phyloP scores from a whole-genome alignment of 2,797 vertebrate genomes.

The Micromesistius poutassou region DNA sequence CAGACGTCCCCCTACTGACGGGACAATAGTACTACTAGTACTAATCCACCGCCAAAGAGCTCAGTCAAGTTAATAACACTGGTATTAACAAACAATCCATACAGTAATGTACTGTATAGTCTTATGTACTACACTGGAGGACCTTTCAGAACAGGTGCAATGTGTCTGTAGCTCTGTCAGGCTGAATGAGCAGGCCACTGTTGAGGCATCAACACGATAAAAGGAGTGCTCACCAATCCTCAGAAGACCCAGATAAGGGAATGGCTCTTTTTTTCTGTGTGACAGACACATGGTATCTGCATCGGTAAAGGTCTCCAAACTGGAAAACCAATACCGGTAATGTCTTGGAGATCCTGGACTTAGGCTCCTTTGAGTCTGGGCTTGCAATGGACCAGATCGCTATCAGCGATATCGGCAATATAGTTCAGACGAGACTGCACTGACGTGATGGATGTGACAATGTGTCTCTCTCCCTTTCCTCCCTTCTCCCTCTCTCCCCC shows the following conservation, averaged over 20 bases:
- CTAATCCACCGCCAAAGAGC: background rate
- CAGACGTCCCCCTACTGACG: background rate
- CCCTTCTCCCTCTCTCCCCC: background rate
- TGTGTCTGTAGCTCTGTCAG: background rate
- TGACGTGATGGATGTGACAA: background rate
- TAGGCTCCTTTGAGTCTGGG: no score
- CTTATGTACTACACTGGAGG: background rate
- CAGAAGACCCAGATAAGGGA: background rate
- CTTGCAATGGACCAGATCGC: background rate
- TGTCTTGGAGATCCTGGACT: background rate
- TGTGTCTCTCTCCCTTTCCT: background rate
- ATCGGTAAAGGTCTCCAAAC: background rate
- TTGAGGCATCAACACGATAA: background rate
- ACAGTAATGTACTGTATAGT: background rate
- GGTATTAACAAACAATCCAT: background rate
- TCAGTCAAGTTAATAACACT: background rate
- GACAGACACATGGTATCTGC: background rate
- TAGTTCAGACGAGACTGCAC: background rate
- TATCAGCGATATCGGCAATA: background rate
- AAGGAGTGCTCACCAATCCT: background rate
- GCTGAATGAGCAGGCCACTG: background rate
- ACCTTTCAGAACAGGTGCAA: background rate
- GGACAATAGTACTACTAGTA: background rate
- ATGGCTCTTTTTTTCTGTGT: background rate
- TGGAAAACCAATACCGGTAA: background rate